These are phyloP conservation scores for Acromyrmex echinatior DNA, from an alignment of 1,140 invertebrate species.

Conservation along the genomic window DNA sequence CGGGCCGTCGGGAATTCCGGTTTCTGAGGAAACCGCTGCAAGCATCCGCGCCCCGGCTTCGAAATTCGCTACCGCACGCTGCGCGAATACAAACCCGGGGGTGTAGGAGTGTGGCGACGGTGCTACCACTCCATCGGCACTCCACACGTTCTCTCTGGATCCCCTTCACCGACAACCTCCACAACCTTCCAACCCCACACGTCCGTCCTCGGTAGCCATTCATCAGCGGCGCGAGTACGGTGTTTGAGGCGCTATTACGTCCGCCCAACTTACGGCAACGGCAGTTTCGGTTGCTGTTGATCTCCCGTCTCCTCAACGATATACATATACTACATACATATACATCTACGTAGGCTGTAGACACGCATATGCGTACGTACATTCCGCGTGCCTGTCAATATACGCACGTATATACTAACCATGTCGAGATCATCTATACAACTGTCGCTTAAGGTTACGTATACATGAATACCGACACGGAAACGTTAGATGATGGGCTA, in stretches of 20 bases:
- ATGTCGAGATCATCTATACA: not conserved
- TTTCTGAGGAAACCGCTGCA: constrained; percentile 72
- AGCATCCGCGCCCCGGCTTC: constrained; percentile 41
- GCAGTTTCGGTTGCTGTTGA: constrained; percentile 58
- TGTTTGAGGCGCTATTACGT: constrained; percentile 73
- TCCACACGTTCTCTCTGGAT: constrained; percentile 3
- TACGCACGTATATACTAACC: not conserved
- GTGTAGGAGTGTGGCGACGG: not conserved
- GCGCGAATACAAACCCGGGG: constrained; percentile 44
- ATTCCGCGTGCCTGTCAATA: not conserved
- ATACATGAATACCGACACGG: not conserved
- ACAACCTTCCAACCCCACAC: constrained; percentile 51
- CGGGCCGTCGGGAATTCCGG: constrained; percentile 62
- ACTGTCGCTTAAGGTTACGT: not conserved
- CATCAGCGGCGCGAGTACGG: constrained; percentile 61
- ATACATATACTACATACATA: constrained; percentile 18
- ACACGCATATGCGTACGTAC: constrained; percentile 5
- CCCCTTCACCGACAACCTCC: constrained; percentile 35
- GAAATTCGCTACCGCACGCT: constrained; percentile 63
- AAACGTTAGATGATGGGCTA: constrained; percentile 19
- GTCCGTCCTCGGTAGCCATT: constrained; percentile 59
- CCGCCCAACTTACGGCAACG: constrained; percentile 18
- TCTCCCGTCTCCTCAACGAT: constrained; percentile 50
- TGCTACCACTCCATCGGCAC: not conserved
- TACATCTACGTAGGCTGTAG: constrained; percentile 33